phyloP scores from a whole-genome alignment of 2,113 vertebrate genomes.

The Cryptomyrus ogoouensis region DNA sequence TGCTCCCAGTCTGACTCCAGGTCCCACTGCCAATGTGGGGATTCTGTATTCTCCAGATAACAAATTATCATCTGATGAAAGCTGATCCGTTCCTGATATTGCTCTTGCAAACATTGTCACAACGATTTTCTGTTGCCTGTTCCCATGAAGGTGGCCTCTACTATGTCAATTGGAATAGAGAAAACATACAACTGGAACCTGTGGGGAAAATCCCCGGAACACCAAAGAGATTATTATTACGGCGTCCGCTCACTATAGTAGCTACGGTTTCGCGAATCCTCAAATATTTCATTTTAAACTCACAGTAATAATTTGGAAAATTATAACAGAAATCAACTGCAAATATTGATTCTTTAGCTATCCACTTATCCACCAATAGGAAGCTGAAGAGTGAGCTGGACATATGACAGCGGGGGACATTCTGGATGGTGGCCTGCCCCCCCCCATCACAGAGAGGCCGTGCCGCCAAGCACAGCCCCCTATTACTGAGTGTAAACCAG shows the following conservation, averaged over 20 bases:
- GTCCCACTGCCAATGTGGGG: neutral
- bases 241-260: neutral
- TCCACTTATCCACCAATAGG: neutral
- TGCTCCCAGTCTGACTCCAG: neutral
- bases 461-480: neutral
- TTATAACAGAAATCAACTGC: neutral
- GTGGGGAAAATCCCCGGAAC: neutral
- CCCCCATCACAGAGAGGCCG: neutral
- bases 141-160: neutral
- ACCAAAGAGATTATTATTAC: neutral
- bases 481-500: neutral
- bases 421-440: neutral
- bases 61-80: slow-evolving; percentile 22
- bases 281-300: neutral
- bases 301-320: neutral
- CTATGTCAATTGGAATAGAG: neutral
- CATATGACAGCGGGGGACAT: neutral
- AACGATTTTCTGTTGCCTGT: neutral
- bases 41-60: neutral
- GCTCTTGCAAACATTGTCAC: slow-evolving; percentile 1
- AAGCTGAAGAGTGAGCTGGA: neutral
- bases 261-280: neutral
- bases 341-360: neutral
- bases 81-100: slow-evolving; percentile 16
- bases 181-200: neutral